A percentile compares a stretch with the other conserved stretches of the same genome.
Evolutionary conservation across 2,797 vertebrate genomes (phyloP).

Genomic region (Myripristis jacobus): DNA sequence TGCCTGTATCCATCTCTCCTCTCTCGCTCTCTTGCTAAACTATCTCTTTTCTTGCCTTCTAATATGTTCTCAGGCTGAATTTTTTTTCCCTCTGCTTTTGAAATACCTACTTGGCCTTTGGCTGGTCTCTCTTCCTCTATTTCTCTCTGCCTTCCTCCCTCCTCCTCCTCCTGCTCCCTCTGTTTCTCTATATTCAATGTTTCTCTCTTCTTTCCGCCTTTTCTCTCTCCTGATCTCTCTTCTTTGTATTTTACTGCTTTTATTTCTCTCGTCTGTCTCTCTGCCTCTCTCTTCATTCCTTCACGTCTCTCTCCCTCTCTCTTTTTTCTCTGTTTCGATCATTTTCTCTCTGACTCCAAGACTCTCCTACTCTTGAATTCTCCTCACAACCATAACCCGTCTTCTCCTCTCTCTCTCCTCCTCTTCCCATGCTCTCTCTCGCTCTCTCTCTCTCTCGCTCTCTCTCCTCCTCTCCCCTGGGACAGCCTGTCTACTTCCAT

Average conservation of each 20-base stretch:
- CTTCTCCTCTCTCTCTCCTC: neutral
- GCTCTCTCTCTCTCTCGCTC: too few species aligned
- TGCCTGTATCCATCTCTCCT: neutral
- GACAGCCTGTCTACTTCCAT: constrained; percentile 23
- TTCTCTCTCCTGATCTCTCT: neutral
- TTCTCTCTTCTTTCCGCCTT: neutral
- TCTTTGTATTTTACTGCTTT: neutral
- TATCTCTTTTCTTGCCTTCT: neutral
- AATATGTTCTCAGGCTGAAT: constrained; percentile 2
- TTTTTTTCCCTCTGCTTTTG: neutral
- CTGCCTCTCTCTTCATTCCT: too few species aligned
- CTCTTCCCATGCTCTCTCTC: too few species aligned
- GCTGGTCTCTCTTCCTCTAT: too few species aligned
- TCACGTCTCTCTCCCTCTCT: neutral
- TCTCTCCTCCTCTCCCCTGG: neutral
- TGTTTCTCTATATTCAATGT: neutral
- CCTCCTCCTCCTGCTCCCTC: neutral
- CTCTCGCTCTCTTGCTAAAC: neutral
- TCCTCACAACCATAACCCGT: constrained; percentile 1
- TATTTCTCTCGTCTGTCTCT: neutral
- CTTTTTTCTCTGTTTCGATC: too few species aligned
- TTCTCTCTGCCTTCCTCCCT: neutral
- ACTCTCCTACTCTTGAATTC: constrained; percentile 17
- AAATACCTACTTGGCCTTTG: neutral
- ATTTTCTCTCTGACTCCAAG: neutral